Evolutionary conservation across 2,797 vertebrate genomes (phyloP), one percentile per base, ranked within the genome.

Genomic region (Esox lucius): DNA sequence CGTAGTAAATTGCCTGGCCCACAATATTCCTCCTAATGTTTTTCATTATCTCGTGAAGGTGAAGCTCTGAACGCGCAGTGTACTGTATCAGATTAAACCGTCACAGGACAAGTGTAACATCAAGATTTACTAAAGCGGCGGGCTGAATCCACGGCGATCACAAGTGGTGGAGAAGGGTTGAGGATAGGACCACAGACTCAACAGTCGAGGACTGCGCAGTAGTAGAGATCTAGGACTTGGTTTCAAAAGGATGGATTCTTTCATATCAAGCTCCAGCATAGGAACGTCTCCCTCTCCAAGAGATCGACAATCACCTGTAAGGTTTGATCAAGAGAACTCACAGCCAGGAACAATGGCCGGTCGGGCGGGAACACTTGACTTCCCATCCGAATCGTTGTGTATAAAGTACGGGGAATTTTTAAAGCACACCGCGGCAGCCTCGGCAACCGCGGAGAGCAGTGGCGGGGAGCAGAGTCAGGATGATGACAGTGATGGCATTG

Each of bases 391-490:
- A 69, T 91, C 93, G 62, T 85, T 90, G 7, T 93, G 93, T 82
- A 89, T 90, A 83, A 94, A 92, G 69, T 94, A 89, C 85, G 90
- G 90, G 22, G 91, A 90, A 66, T 78, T 90, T 80, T 75, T 89
- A 2, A 75, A 89, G 81, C 51, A 71, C 28, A 28, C 56, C 19
- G 56, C 56, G 11, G 56, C 56, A 22, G 22, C 22, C 56, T 11
- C 56, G 24, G 22, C 56, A 7, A 87, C 87, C 79, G 93, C 91
- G 16, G 93, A 95, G 87, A 94, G 93, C 84, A 95, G 94, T 87
- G 93, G 94, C 49, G 93, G 94, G 53, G 94, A 94, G 84, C 94
- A 94, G 88, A 95, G 94, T 87, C 92, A 91, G 83, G 94, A 95
- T 87, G 94, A 95, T 87, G 94, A 95, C 90, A 95, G 94, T 89